phyloP scores from a whole-genome alignment of 2,113 vertebrate genomes.

The Neomonachus schauinslandi region DNA sequence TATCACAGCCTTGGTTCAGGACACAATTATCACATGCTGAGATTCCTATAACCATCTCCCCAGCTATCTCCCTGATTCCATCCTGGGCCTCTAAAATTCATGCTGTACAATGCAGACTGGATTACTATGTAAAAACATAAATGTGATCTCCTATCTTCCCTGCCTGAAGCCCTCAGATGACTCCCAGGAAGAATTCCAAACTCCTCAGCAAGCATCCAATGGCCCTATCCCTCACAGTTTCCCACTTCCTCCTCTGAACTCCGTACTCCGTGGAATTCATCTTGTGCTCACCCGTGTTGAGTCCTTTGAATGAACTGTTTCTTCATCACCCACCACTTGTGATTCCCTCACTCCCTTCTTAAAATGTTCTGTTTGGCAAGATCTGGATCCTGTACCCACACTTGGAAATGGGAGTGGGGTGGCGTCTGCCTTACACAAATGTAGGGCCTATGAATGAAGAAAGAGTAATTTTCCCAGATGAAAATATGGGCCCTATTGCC shows the following conservation, averaged over 20 bases:
- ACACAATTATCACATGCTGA: not conserved
- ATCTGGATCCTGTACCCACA: not conserved
- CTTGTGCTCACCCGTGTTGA: not conserved
- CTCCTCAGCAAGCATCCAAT: not conserved
- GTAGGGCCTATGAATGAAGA: not conserved
- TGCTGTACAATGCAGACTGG: not conserved
- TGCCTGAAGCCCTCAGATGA: not conserved
- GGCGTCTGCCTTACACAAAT: not conserved
- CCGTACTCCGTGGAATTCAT: not conserved
- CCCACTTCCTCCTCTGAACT: not conserved
- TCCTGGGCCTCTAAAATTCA: not conserved
- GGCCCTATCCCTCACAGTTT: not conserved
- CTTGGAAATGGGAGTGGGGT: not conserved
- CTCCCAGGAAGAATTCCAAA: not conserved
- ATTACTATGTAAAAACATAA: not conserved
- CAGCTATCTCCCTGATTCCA: not conserved
- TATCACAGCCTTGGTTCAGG: not conserved
- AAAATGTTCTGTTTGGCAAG: not conserved
- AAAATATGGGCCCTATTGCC: not conserved
- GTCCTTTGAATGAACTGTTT: not conserved
- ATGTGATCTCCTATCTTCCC: not conserved
- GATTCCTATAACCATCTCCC: not conserved
- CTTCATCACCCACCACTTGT: not conserved
- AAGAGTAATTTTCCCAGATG: not conserved
- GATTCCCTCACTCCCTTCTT: not conserved